Percentiles rank a stretch among this genome's conserved stretches.
Conservation (phyloP, 2,113 vertebrate genomes). For the Talpa occidentalis region DNA sequence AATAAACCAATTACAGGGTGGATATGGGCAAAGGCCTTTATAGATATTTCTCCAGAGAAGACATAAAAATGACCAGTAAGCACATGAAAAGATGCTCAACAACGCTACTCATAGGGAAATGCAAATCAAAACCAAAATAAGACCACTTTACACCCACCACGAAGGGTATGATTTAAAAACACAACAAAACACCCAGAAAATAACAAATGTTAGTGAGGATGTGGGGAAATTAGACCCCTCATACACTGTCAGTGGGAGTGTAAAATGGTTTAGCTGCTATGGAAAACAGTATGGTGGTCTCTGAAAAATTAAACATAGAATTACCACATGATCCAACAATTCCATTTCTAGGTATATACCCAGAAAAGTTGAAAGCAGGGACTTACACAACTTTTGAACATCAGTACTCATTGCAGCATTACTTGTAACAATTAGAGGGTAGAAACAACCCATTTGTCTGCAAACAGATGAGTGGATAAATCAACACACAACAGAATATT, state of each 20-base stretch:
- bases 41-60: constrained; percentile 13
- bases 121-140: background rate
- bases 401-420: background rate
- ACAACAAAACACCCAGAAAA: constrained; percentile 11
- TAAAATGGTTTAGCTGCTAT: background rate
- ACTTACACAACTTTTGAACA: background rate
- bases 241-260: background rate
- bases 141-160: background rate
- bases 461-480: background rate
- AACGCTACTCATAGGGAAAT: background rate
- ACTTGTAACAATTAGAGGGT: background rate
- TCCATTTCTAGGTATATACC: background rate
- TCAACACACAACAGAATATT: background rate
- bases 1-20: too few species aligned
- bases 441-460: background rate
- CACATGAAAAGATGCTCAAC: background rate
- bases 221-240: background rate
- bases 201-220: background rate
- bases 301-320: constrained; percentile 27
- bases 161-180: background rate
- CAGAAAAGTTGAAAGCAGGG: background rate
- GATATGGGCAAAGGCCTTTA: background rate
- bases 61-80: background rate
- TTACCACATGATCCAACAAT: background rate
- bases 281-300: background rate